Base-by-base conservation (phyloP, 2,113 vertebrate species). In the Tyto alba region DNA sequence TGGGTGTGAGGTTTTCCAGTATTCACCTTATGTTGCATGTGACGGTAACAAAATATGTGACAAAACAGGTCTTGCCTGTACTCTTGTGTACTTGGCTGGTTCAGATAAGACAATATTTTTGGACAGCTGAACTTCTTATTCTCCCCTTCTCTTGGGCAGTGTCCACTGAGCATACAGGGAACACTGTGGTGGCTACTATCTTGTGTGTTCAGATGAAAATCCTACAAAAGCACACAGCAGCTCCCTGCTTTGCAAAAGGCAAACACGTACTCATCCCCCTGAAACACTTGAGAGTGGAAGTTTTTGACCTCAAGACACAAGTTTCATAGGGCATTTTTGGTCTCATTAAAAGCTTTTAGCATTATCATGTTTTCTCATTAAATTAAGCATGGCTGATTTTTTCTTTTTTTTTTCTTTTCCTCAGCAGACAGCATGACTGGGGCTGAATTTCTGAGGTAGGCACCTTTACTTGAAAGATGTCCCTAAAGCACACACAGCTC, bases 141-240 rank as follows among this genome's bases (percentile, higher is more conserved):
- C 23, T 73, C 18, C 21, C 19, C 13, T 66, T 56, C 53, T 32
- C 62, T 41, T 36, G 48, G 22, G 38, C 32, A 76, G 34, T 13
- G 73, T 8, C 18, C 60, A 23, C 0, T 0, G 6, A 53, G 62
- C 36, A 45, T 6, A 36, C 11, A 48, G 41, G 15, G 50, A 34
- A 41, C 16, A 10, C 19, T 32, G 32, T 0, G 2, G 41, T 60
- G 59, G n/a, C 40, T 64, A 36, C 20, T 13, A 4, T 5, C 63
- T 52, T 10, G 8, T 48, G 57, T 38, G 34, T 23, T 73, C 72
- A 52, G 47, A 48, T 17, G 23, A 36, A 82, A 86, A 74, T 36
- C 63, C 47, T 47, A 7, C 29, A 55, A 40, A 16, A 76, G 48
- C 34, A 34, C 17, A 8, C 12, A 50, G 36, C 12, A 88, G 29